Conservation (phyloP, 2,888 invertebrate species). For the Hydrotaea diabolus region DNA sequence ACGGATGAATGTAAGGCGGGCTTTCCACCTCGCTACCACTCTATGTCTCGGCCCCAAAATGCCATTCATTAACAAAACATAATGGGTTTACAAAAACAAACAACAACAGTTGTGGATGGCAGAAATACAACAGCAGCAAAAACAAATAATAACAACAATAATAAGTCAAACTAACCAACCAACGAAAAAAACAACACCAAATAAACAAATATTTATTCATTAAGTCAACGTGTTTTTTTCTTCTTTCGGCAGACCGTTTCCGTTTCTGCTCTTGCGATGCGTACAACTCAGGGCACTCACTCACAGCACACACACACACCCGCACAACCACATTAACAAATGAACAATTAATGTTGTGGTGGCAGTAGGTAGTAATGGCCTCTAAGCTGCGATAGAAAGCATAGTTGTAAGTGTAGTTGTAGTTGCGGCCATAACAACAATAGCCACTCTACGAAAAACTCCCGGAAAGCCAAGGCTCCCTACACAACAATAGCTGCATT, state of each 20-base stretch:
- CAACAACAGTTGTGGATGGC: neutral
- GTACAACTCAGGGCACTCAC: neutral
- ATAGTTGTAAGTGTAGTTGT: neutral
- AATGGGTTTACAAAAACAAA: slow-evolving; percentile 1
- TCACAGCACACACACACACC: no score
- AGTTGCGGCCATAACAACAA: neutral
- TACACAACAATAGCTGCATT: slow-evolving; percentile 5
- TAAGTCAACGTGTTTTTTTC: slow-evolving; percentile 57
- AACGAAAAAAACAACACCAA: slow-evolving; percentile 34
- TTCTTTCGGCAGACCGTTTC: slow-evolving; percentile 17
- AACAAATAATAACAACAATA: slow-evolving; percentile 38
- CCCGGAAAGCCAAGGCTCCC: neutral
- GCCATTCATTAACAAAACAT: slow-evolving; percentile 14
- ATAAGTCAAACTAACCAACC: slow-evolving; percentile 59
- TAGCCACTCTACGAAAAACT: neutral
- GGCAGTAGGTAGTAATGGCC: neutral
- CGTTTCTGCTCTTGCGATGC: neutral
- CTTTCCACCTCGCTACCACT: no score
- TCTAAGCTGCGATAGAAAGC: neutral
- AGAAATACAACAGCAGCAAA: neutral
- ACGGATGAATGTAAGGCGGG: neutral
- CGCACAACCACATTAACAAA: neutral
- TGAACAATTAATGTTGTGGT: neutral
- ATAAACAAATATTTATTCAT: slow-evolving; percentile 66
- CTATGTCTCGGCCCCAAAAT: neutral